Evolutionary conservation across 2,113 vertebrate genomes (phyloP), one percentile per base, ranked within the genome.

Genomic region (Pholis gunnellus): DNA sequence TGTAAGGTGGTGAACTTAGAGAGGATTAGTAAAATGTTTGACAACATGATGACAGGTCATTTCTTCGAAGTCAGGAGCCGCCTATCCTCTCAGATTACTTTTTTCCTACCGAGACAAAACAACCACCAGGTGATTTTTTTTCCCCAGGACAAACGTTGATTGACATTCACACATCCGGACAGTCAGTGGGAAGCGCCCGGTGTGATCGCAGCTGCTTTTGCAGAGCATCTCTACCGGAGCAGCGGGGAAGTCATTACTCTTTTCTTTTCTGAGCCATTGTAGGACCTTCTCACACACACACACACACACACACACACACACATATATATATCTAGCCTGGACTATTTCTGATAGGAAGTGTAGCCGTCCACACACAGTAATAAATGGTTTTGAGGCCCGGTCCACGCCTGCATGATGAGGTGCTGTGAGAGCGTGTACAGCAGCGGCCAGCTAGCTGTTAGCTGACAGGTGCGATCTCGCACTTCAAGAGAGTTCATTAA

Each of bases 401-500:
- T 77, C 57, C 79, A 75, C 80, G 72, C 63, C 40, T 27, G 69
- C 61, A 44, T 78, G 80, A 81, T 78, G 74, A 85, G 73, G n/a
- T 31, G 70, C 61, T 36, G 46, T 27, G 85, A 86, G 65, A 66
- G 9, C 15, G 36, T 20, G 48, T 42, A n/a, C 22, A 48, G 0
- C 54, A 48, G 65, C 34, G 7, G 40, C 18, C 36, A 3, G 56
- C 67, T 68, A 75, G 72, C 64, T 59, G 56, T 76, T 77, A 54
- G 76, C 67, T 48, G 65, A 83, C 81, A 84, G 82, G 66, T 75
- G 48, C 1, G 22, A 70, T 76, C 52, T 42, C 52, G 54, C 68
- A 40, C 29, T 38, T 69, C 65, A 48, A 44, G n/a, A 78, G 48
- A 80, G 50, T 88, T 79, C 85, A 81, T 87, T 87, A 77, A 72